Percentiles rank a stretch among this genome's conserved stretches.
These are phyloP conservation scores for Orchesella cincta DNA, from an alignment of 1,140 invertebrate species.

Conservation along the genomic window DNA sequence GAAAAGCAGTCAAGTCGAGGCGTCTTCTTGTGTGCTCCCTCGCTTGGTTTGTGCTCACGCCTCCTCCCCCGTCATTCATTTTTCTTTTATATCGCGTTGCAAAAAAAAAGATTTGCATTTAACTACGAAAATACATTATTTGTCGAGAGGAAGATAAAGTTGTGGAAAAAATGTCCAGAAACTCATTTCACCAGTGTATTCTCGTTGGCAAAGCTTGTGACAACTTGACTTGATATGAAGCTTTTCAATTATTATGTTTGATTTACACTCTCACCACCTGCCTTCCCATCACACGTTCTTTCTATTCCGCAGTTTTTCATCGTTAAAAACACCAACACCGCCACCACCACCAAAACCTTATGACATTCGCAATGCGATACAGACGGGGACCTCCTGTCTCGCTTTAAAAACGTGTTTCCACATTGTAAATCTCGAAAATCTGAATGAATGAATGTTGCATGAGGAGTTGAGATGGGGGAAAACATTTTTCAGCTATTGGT, in stretches of 20 bases:
- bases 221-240: not conserved
- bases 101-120: not conserved
- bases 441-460: no score
- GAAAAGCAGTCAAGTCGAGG: not conserved
- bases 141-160: not conserved
- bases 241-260: slow-evolving; percentile 29
- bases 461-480: no score
- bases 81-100: no score
- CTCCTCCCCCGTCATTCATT: not conserved
- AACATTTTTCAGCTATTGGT: no score
- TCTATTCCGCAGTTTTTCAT: not conserved
- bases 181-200: not conserved
- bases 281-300: not conserved
- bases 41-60: not conserved
- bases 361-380: no score
- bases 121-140: not conserved
- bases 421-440: no score
- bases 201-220: not conserved
- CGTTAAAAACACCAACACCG: no score
- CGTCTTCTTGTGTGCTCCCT: not conserved
- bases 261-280: slow-evolving; percentile 24
- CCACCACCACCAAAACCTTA: no score
- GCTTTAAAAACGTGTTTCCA: no score
- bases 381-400: no score
- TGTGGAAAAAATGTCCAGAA: not conserved